phyloP scores from a whole-genome alignment of 2,113 vertebrate species.

The Leiothrix lutea region DNA sequence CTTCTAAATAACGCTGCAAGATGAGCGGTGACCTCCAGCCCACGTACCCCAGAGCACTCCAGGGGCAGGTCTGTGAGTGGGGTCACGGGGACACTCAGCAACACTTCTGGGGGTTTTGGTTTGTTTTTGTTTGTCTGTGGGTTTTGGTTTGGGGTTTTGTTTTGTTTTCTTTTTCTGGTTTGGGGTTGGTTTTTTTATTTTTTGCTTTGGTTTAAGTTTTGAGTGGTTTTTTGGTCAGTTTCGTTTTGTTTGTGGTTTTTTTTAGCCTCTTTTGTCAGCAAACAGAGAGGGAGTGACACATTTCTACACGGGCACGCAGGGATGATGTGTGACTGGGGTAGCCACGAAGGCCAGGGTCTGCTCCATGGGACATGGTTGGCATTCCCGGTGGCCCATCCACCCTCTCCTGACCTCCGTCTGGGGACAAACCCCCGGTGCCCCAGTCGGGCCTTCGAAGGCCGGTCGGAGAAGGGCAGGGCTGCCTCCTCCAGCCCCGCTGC shows the following conservation, averaged over 20 bases:
- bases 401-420: background rate
- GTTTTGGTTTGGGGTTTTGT: background rate
- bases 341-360: background rate
- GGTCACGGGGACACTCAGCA: background rate
- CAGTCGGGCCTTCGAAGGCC: background rate
- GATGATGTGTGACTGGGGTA: background rate
- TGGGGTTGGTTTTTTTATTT: background rate
- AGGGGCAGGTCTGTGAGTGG: background rate
- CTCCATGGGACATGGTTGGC: background rate
- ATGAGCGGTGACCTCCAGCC: background rate
- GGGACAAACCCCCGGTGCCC: background rate
- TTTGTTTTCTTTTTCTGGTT: background rate
- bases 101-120: accelerated
- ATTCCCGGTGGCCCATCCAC: no score
- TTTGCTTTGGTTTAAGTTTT: background rate
- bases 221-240: background rate
- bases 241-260: background rate
- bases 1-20: background rate
- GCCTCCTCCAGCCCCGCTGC: background rate
- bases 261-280: background rate
- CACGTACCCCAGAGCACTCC: accelerated
- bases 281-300: background rate
- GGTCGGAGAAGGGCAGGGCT: background rate
- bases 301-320: background rate
- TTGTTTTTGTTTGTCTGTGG: background rate